Evolutionary conservation across 64 coral and sea anemone species (phyloP).

Genomic region (Platygyra sinensis): DNA sequence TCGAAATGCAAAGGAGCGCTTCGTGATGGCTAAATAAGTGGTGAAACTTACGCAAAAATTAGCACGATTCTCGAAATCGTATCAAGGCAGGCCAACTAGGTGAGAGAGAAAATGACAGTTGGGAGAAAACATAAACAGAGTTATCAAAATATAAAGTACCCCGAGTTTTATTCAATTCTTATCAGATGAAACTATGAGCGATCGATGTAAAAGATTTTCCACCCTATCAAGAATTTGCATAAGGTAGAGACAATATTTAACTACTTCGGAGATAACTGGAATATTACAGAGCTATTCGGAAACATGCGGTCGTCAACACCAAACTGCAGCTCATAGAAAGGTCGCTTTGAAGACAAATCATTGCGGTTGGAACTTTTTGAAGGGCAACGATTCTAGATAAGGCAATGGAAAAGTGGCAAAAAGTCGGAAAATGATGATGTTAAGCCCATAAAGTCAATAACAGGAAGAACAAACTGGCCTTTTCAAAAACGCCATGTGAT

Average conservation of each 20-base stretch:
- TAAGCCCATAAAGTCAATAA: background rate
- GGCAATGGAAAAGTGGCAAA: background rate
- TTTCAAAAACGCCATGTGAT: constrained; percentile 19
- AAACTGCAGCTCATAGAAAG: background rate
- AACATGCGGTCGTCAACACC: background rate
- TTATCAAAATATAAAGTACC: background rate
- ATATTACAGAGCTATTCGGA: background rate
- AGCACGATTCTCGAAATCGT: background rate
- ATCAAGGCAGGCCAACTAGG: background rate
- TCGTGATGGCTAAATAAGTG: background rate
- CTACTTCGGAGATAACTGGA: background rate
- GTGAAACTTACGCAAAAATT: background rate
- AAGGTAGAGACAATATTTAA: background rate
- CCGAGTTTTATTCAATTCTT: background rate
- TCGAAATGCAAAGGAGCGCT: background rate
- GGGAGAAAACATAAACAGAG: background rate
- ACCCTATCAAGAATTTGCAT: background rate
- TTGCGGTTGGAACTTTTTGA: background rate
- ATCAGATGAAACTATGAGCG: background rate
- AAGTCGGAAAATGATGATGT: background rate
- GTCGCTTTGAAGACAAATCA: background rate
- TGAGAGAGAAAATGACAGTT: background rate
- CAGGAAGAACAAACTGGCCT: background rate
- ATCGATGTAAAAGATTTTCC: background rate
- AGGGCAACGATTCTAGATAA: background rate